Conservation (phyloP, 2,797 vertebrate species). For the Hydrophis major region DNA sequence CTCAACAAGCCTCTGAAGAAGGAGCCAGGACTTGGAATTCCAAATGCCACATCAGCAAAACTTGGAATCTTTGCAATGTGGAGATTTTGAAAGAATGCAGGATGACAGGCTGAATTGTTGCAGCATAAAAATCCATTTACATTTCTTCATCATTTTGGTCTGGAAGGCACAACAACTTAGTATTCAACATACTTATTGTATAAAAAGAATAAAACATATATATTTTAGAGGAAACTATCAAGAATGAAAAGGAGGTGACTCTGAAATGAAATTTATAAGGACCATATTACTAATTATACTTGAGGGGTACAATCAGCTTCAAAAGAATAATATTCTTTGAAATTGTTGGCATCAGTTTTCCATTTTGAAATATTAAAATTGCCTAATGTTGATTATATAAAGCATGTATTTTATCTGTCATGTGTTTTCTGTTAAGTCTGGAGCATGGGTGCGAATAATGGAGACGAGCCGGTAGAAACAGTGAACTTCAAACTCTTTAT, state of each 20-base stretch:
- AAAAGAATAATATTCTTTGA: neutral
- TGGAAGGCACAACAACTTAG: neutral
- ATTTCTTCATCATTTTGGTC: neutral
- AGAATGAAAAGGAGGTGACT: neutral
- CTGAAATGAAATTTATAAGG: neutral
- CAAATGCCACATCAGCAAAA: constrained; percentile 68
- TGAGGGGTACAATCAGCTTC: neutral
- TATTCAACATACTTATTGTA: neutral
- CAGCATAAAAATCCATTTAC: constrained; percentile 3
- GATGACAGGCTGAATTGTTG: neutral
- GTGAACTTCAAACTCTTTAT: too few relatives aligned
- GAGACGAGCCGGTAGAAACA: too few relatives aligned
- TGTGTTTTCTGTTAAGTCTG: neutral
- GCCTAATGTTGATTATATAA: neutral
- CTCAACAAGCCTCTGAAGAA: constrained; percentile 41
- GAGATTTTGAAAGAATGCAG: constrained; percentile 11
- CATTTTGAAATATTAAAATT: neutral
- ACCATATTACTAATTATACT: neutral
- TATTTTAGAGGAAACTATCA: neutral
- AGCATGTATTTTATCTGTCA: neutral
- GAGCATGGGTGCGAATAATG: too few relatives aligned
- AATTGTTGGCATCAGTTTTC: neutral
- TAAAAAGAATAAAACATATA: neutral
- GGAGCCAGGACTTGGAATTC: constrained; percentile 50
- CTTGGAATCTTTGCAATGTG: constrained; percentile 41